These are phyloP conservation scores for Heptranchias perlo DNA, from an alignment of 2,113 vertebrate species.

Conservation along the genomic window DNA sequence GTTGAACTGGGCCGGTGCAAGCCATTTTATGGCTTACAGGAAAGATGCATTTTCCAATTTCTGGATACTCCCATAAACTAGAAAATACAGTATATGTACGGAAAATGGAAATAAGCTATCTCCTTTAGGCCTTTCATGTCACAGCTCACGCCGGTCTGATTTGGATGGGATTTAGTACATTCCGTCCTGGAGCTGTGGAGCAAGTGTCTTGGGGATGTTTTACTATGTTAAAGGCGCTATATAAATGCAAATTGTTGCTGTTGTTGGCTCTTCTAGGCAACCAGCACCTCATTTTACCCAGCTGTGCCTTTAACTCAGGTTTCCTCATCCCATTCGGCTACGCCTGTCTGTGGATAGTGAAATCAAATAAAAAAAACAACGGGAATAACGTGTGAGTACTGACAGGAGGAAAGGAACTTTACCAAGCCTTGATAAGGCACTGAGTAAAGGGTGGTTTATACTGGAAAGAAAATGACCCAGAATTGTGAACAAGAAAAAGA, in stretches of 20 bases:
- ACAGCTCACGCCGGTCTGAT: neutral
- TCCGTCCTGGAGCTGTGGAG: neutral
- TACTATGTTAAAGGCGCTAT: neutral
- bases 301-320: neutral
- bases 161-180: neutral
- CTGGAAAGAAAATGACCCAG: neutral
- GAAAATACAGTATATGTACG: neutral
- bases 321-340: neutral
- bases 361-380: neutral
- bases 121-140: neutral
- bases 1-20: neutral
- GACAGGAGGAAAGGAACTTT: slow-evolving; percentile 17
- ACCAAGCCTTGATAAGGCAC: slow-evolving; percentile 20
- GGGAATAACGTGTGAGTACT: neutral
- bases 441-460: neutral
- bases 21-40: neutral
- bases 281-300: neutral
- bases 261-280: neutral
- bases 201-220: neutral
- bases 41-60: neutral
- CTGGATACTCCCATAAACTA: neutral
- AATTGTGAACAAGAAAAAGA: neutral
- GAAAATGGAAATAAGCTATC: neutral
- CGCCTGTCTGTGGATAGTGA: neutral
- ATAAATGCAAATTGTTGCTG: neutral